These are phyloP conservation scores for Delia radicum DNA, from an alignment of 1,140 invertebrate genomes.

Conservation along the genomic window DNA sequence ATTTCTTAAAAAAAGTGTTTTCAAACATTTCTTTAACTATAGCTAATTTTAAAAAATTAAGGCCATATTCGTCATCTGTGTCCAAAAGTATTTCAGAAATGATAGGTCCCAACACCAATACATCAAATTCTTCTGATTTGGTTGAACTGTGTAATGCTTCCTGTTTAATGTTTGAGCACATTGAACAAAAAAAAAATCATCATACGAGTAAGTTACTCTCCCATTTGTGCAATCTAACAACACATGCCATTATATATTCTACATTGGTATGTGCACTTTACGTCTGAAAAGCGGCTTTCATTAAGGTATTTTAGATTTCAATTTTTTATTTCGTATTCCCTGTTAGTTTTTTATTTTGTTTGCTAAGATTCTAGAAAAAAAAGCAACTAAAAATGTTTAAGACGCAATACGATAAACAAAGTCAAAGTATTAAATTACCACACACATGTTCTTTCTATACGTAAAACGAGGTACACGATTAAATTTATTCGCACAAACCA, in stretches of 20 bases:
- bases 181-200: background rate
- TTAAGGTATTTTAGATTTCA: slow-evolving; percentile 20
- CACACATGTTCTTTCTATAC: slow-evolving; percentile 8
- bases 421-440: slow-evolving; percentile 16
- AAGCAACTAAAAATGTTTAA: background rate
- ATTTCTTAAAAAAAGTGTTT: too few species aligned
- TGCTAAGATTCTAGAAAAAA: background rate
- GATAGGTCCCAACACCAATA: too few species aligned
- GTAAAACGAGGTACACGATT: background rate
- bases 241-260: slow-evolving; percentile 1
- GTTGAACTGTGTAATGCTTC: too few species aligned
- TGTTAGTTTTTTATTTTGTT: background rate
- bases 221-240: background rate
- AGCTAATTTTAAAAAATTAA: too few species aligned
- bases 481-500: background rate
- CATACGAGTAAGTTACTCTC: background rate
- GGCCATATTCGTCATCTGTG: too few species aligned
- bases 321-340: background rate
- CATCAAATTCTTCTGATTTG: too few species aligned
- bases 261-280: slow-evolving; percentile 18
- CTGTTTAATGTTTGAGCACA: background rate
- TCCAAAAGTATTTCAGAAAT: too few species aligned
- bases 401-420: slow-evolving; percentile 17
- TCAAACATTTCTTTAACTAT: too few species aligned
- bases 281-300: slow-evolving; percentile 16